These are phyloP conservation scores for Poecile montanus DNA, from an alignment of 2,797 vertebrate species.

Conservation along the genomic window DNA sequence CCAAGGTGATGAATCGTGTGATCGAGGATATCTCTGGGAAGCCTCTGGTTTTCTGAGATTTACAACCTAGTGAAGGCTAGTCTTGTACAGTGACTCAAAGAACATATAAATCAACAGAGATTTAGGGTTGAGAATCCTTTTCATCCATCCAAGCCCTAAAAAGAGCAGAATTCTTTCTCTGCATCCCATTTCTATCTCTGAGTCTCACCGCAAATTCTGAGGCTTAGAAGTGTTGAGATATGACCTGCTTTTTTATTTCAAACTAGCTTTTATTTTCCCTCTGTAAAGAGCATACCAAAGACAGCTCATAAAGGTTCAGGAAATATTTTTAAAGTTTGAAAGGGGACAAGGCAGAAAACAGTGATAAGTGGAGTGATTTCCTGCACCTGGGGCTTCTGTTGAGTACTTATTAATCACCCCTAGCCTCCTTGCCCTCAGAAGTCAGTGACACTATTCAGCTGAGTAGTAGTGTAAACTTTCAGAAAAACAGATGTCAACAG, in stretches of 20 bases:
- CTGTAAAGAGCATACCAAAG: background rate
- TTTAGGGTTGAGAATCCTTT: background rate
- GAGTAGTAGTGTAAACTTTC: background rate
- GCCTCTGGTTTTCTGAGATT: slow-evolving; percentile 2
- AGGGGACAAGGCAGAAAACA: background rate
- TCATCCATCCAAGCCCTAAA: background rate
- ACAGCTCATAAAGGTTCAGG: background rate
- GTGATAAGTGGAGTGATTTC: background rate
- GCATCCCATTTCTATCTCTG: background rate
- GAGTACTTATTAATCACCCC: background rate
- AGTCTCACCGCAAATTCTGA: background rate
- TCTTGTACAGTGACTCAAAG: background rate
- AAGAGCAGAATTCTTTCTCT: background rate
- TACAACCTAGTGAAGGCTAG: background rate
- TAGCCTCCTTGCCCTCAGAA: background rate
- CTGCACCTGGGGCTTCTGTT: background rate
- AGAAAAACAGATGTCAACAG: background rate
- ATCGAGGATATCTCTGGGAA: background rate
- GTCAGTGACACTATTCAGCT: background rate
- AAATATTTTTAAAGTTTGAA: background rate
- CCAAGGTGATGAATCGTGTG: background rate
- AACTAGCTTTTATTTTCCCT: background rate
- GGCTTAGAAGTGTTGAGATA: background rate
- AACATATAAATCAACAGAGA: background rate
- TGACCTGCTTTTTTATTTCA: slow-evolving; percentile 13